Conservation (phyloP, 2,113 vertebrate genomes). For the Arothron firmamentum region DNA sequence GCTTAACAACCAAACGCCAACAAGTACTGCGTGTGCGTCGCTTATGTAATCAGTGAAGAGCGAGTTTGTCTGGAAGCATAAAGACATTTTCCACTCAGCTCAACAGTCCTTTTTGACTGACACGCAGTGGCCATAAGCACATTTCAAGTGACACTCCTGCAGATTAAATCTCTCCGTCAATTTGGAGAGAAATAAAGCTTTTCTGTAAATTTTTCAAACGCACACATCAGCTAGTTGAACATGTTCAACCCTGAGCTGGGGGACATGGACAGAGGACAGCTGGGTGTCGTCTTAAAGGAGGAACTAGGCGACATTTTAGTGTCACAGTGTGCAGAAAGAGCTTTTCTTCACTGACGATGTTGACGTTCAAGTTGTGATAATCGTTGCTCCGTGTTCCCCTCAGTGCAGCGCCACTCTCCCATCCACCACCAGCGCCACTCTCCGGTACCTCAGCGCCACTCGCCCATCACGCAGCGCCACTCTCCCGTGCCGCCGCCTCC, state of each 20-base stretch:
- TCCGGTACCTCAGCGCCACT: constrained; percentile 83
- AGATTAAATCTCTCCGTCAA: too few species aligned
- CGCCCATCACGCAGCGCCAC: constrained; percentile 76
- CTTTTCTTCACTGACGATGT: too few species aligned
- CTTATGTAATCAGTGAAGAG: neutral
- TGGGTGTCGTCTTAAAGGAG: too few species aligned
- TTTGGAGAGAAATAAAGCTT: neutral
- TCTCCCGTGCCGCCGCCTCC: constrained; percentile 72
- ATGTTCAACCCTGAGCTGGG: too few species aligned
- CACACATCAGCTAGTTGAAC: too few species aligned
- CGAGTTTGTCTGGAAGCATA: neutral
- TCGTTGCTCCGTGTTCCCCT: neutral
- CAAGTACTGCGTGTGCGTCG: neutral
- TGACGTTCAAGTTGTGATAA: neutral
- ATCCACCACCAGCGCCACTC: constrained; percentile 76
- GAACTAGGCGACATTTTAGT: too few species aligned
- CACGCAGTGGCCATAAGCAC: constrained; percentile 32
- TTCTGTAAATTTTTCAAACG: neutral
- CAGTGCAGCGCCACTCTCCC: constrained; percentile 86
- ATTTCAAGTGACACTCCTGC: constrained; percentile 32
- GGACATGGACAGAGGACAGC: too few species aligned
- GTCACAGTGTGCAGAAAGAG: too few species aligned
- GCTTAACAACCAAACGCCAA: constrained; percentile 11
- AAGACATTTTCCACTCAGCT: constrained; percentile 3
- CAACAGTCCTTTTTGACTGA: constrained; percentile 3